phyloP scores from a whole-genome alignment of 1,140 invertebrate species.

The Meloidogyne exigua region DNA sequence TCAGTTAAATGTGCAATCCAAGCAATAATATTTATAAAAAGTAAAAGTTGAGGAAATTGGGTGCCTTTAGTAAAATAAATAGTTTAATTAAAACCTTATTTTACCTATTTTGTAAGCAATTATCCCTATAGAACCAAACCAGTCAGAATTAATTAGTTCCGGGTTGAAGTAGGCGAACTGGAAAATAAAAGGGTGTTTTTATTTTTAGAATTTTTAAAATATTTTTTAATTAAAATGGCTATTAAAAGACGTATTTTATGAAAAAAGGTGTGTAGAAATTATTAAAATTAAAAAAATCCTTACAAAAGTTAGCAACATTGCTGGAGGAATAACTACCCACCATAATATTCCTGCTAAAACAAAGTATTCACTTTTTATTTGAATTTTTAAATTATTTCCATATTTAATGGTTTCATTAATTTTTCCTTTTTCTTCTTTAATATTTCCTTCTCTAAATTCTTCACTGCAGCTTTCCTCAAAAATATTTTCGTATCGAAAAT shows the following conservation, averaged over 20 bases:
- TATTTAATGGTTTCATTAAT: neutral
- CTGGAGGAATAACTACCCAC: conserved; percentile 29
- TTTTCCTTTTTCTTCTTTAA: too few species aligned
- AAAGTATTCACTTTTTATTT: conserved; percentile 27
- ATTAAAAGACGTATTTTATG: too few species aligned
- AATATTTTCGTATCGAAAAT: conserved; percentile 43
- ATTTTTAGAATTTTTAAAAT: neutral
- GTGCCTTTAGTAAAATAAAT: conserved; percentile 33
- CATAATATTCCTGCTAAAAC: conserved; percentile 26
- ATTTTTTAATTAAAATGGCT: too few species aligned
- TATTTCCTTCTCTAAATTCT: neutral
- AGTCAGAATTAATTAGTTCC: conserved; percentile 26
- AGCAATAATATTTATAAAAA: conserved; percentile 51
- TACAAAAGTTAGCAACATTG: conserved; percentile 33
- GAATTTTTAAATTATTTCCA: conserved; percentile 2
- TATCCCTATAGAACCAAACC: conserved; percentile 16
- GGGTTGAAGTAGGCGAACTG: conserved; percentile 46
- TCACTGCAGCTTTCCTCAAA: neutral
- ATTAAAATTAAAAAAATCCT: neutral
- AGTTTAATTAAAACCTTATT: neutral
- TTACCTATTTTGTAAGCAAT: conserved; percentile 37
- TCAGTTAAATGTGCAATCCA: conserved; percentile 50
- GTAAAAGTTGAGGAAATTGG: conserved; percentile 28
- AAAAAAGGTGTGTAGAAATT: too few species aligned
- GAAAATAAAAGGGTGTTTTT: conserved; percentile 3